Conservation (phyloP, 2,888 invertebrate genomes). For the Sturmia bella region DNA sequence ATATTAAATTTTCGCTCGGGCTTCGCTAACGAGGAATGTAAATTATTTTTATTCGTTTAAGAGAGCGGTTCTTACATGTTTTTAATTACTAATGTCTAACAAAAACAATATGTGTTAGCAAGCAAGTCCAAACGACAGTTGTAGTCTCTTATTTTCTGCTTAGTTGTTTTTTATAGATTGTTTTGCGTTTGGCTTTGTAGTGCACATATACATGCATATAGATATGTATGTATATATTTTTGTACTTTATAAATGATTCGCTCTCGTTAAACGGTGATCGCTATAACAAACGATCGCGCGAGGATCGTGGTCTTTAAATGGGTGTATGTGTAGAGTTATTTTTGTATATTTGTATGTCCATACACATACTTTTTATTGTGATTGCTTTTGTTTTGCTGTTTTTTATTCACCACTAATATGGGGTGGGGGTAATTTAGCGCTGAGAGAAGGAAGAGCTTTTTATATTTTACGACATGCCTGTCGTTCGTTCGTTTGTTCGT, state of each 20-base stretch:
- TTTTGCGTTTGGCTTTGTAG: conserved; percentile 5
- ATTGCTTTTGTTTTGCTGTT: background rate
- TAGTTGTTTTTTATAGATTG: background rate
- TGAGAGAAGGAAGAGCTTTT: conserved; percentile 65
- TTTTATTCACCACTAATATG: conserved; percentile 19
- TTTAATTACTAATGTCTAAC: background rate
- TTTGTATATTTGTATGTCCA: background rate
- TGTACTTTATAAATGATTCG: conserved; percentile 42
- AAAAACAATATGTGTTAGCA: background rate
- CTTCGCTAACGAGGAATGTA: too few species aligned
- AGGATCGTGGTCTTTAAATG: conserved; percentile 51
- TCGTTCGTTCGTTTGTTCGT: conserved; percentile 12
- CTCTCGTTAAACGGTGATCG: conserved; percentile 36
- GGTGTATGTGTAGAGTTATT: background rate
- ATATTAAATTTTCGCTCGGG: too few species aligned
- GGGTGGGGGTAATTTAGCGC: conserved; percentile 53
- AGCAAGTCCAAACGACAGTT: background rate
- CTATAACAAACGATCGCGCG: conserved; percentile 57
- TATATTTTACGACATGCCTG: too few species aligned
- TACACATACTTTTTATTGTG: background rate
- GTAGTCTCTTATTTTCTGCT: conserved; percentile 30
- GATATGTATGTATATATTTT: conserved; percentile 12
- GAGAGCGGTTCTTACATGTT: too few species aligned
- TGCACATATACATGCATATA: too few species aligned
- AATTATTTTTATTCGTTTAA: too few species aligned